Percentiles rank a stretch among this genome's conserved stretches.
These are phyloP conservation scores for Bombylius major DNA, from an alignment of 2,888 invertebrate genomes.

Conservation along the genomic window DNA sequence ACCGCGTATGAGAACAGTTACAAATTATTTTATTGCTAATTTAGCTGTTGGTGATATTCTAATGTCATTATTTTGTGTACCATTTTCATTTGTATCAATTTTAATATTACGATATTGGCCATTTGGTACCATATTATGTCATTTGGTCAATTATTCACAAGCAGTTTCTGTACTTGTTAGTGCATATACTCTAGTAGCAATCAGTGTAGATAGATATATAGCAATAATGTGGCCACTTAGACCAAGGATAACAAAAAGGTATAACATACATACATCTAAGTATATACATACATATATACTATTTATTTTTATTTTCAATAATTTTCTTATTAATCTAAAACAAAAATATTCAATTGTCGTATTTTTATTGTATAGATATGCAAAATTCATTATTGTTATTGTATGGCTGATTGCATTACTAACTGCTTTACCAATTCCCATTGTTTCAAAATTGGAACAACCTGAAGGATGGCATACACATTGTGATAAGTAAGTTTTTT, in stretches of 20 bases:
- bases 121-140: conserved; percentile 70
- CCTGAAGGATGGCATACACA: conserved; percentile 48
- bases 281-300: neutral
- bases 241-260: conserved; percentile 62
- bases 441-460: conserved; percentile 55
- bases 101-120: conserved; percentile 78
- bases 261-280: neutral
- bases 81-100: conserved; percentile 75
- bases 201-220: conserved; percentile 80
- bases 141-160: conserved; percentile 70
- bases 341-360: neutral
- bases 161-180: conserved; percentile 71
- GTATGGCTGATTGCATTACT: conserved; percentile 47
- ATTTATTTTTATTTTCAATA: neutral
- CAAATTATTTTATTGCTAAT: conserved; percentile 84
- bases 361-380: conserved; percentile 23
- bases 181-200: conserved; percentile 81
- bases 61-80: conserved; percentile 83
- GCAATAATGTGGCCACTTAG: conserved; percentile 81
- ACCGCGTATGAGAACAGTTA: conserved; percentile 80
- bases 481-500: conserved; percentile 50
- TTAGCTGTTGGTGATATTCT: conserved; percentile 80
- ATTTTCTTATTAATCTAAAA: too few relatives aligned
- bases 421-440: conserved; percentile 68
- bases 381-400: conserved; percentile 33